Evolutionary conservation across 2,797 vertebrate species (phyloP).

Genomic region (Gallirallus australis): DNA sequence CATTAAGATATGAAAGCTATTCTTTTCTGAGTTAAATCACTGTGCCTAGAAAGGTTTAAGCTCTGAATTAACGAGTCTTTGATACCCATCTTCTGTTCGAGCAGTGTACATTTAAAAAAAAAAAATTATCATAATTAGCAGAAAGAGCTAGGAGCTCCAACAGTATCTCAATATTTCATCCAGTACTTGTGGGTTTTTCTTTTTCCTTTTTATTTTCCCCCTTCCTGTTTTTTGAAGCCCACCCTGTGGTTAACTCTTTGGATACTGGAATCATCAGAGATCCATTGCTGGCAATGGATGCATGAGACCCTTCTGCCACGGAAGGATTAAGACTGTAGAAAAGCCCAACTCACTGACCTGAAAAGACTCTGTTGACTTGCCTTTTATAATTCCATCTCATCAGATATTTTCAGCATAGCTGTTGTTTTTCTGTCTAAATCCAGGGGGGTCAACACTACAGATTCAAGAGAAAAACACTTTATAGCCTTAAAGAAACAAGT

Average conservation of each 20-base stretch:
- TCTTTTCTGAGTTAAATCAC: conserved; percentile 55
- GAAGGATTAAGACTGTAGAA: conserved; percentile 35
- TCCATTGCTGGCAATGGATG: conserved; percentile 60
- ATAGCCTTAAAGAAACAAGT: conserved; percentile 15
- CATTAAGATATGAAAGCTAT: conserved; percentile 50
- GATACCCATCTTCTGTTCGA: conserved; percentile 39
- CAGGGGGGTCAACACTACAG: conserved; percentile 29
- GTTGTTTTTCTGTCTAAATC: conserved; percentile 42
- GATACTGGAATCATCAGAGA: neutral
- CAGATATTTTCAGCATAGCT: conserved; percentile 1
- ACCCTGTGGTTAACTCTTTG: neutral
- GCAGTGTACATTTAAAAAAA: conserved; percentile 33
- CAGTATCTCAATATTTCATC: conserved; percentile 9
- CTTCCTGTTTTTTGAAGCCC: neutral
- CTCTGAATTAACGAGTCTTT: conserved; percentile 44
- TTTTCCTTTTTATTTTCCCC: neutral
- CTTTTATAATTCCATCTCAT: conserved; percentile 46
- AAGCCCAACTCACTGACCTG: neutral
- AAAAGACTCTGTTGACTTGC: conserved; percentile 21
- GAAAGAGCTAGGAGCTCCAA: conserved; percentile 19
- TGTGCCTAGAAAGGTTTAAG: conserved; percentile 26
- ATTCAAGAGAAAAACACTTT: conserved; percentile 10
- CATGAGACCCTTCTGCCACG: neutral
- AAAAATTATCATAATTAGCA: conserved; percentile 56
- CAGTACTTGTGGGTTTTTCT: neutral